phyloP scores from a whole-genome alignment of 2,888 invertebrate species.

The Caenorhabditis sinica region DNA sequence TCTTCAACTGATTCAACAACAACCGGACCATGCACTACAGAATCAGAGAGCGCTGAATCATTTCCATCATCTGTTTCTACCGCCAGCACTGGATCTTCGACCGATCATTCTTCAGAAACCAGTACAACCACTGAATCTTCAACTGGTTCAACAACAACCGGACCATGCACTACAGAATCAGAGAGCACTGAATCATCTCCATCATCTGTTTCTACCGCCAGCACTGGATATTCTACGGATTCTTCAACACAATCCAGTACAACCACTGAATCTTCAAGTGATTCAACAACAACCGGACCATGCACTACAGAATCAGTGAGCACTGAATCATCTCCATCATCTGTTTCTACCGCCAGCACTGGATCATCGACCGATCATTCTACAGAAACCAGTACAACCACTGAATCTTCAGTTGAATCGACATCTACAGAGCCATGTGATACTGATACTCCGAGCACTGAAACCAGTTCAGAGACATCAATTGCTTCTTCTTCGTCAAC shows the following conservation, averaged over 20 bases:
- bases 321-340: background rate
- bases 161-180: background rate
- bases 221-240: background rate
- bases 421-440: too few species aligned
- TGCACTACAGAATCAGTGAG: background rate
- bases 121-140: background rate
- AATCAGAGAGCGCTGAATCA: background rate
- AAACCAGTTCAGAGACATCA: too few species aligned
- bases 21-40: background rate
- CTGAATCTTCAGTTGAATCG: too few species aligned
- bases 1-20: background rate
- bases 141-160: background rate
- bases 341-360: background rate
- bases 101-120: background rate
- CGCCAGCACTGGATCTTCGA: background rate
- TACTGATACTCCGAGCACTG: too few species aligned
- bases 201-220: background rate
- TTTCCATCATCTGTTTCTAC: background rate
- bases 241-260: background rate
- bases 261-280: background rate
- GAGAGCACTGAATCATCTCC: background rate
- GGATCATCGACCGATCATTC: too few species aligned
- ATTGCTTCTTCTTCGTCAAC: too few species aligned
- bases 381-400: too few species aligned
- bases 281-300: constrained; percentile 1